phyloP scores from a whole-genome alignment of 2,113 vertebrate genomes.

The Miniopterus natalensis region DNA sequence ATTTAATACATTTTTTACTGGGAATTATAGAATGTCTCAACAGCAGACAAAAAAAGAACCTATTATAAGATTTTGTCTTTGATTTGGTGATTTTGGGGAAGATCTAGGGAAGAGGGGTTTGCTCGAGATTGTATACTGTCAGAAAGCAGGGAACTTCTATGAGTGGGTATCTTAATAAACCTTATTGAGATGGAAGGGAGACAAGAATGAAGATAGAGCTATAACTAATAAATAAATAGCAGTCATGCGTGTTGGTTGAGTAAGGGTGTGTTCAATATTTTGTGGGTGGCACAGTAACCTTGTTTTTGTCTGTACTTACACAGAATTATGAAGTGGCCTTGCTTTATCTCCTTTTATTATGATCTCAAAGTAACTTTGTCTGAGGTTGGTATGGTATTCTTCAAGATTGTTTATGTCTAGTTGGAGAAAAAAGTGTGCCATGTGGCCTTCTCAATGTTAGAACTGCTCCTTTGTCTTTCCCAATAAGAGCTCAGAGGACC shows the following conservation, averaged over 20 bases:
- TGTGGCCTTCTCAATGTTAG: background rate
- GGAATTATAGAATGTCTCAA: background rate
- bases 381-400: slow-evolving; percentile 25
- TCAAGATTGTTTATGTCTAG: background rate
- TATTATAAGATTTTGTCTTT: background rate
- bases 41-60: background rate
- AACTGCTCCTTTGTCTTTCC: background rate
- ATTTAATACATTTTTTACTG: background rate
- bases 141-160: background rate
- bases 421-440: background rate
- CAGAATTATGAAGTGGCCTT: slow-evolving; percentile 25
- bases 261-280: background rate
- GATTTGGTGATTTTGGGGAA: background rate
- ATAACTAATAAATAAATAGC: background rate
- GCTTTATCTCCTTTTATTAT: background rate
- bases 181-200: background rate
- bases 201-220: background rate
- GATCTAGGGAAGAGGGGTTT: background rate
- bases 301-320: background rate
- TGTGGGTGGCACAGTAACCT: background rate
- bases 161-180: background rate
- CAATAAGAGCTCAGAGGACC: background rate
- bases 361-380: slow-evolving; percentile 1
- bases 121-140: background rate
- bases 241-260: background rate